Evolutionary conservation across 1,140 invertebrate genomes (phyloP).

Genomic region (Caligus rogercresseyi): DNA sequence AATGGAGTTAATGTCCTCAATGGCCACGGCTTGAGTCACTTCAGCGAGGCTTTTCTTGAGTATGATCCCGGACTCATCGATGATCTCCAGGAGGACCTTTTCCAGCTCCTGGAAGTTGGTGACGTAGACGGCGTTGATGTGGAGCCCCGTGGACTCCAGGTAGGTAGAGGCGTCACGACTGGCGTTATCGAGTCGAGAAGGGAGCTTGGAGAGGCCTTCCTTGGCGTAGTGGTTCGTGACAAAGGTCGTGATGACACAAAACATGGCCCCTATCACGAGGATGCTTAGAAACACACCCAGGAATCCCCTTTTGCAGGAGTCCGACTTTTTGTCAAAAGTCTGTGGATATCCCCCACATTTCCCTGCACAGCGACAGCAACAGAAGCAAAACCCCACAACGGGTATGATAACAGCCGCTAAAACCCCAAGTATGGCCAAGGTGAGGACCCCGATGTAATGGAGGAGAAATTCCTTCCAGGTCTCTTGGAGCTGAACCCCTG

Average conservation of each 20-base stretch:
- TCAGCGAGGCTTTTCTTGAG: constrained; percentile 23
- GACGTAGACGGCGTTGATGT: constrained; percentile 24
- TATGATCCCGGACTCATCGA: constrained; percentile 24
- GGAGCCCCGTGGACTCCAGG: constrained; percentile 24
- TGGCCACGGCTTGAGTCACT: constrained; percentile 23
- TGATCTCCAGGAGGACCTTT: constrained; percentile 21
- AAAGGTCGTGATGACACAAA: constrained; percentile 21
- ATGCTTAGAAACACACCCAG: constrained; percentile 10
- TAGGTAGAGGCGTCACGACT: constrained; percentile 22
- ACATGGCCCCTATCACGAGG: constrained; percentile 14
- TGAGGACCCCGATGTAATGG: constrained; percentile 13
- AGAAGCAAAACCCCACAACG: constrained; percentile 7
- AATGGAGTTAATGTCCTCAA: constrained; percentile 25
- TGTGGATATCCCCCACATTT: constrained; percentile 14
- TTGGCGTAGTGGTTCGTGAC: constrained; percentile 25
- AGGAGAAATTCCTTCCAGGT: constrained; percentile 10
- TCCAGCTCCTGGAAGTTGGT: constrained; percentile 25
- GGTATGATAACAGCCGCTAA: constrained; percentile 10
- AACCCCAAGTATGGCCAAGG: not conserved
- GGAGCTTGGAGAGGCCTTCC: constrained; percentile 22
- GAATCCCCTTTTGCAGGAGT: constrained; percentile 14
- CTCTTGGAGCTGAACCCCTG: not conserved
- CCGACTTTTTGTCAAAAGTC: constrained; percentile 15
- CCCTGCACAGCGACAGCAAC: constrained; percentile 18
- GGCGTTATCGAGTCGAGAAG: constrained; percentile 21